Base-by-base conservation (phyloP, 2,797 vertebrate species). In the Gymnoscopelus microlampas region DNA sequence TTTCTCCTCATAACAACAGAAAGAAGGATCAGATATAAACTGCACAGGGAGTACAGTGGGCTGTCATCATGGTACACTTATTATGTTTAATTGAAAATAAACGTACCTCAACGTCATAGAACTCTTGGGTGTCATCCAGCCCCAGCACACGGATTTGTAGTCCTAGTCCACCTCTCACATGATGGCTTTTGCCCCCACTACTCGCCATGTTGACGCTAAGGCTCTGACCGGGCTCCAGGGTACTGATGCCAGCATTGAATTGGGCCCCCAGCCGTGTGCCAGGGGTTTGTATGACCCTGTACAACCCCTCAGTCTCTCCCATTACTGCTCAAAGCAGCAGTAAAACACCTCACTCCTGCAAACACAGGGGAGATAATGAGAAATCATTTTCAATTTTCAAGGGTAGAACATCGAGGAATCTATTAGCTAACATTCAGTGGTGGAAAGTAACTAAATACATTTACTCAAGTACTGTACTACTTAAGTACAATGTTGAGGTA, bases 221-320 rank as follows among this genome's bases (percentile, higher is more conserved):
- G 65, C 89, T 93, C 84, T 96, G 95, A 35, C 95, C 95, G 0
- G 95, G 91, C 81, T 99, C 98, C 82, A 98, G 73, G 0, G 97
- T 98, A 76, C 97, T 98, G 84, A 98, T 94, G 10, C 96, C 96
- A 0, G 89, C 60, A 0, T 88, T 93, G 77, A 93, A 93, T 87
- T 95, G 95, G 70, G 90, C 85, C 0, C 97, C 95, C 76, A 98
- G 89, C 68, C 97, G 95, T 14, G 95, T 93, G 50, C 95, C 98
- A 0, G 97, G 95, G 1, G 95, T 96, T 90, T 96, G 96, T 79
- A 99, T 81, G 68, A 91, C 88, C 83, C 96, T 93, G 83, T 98
- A 98, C 0, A 96, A 97, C 54, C 98, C 98, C 87, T 97, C 97
- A 8, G 96, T 93, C 62, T 99, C 97, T 69, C 96, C 97, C 97